phyloP scores from a whole-genome alignment of 53 echinoderm and acorn worm species.

The Apostichopus leukothele region DNA sequence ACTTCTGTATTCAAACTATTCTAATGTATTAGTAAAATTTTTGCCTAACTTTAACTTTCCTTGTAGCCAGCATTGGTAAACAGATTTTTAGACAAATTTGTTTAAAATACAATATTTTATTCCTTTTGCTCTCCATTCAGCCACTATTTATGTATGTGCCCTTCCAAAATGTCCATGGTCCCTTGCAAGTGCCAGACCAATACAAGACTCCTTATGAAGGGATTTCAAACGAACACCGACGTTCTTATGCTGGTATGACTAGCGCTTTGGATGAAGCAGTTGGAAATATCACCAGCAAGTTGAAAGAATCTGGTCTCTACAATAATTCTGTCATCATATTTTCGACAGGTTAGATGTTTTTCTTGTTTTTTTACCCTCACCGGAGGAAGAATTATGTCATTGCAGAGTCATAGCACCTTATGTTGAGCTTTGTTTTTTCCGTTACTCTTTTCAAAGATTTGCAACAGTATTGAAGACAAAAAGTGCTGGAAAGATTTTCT shows the following conservation, averaged over 20 bases:
- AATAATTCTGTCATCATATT: constrained; percentile 89
- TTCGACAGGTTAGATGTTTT: constrained; percentile 74
- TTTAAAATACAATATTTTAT: neutral
- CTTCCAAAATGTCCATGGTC: constrained; percentile 84
- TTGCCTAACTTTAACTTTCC: too few relatives aligned
- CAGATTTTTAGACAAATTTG: too few relatives aligned
- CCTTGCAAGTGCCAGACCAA: constrained; percentile 64
- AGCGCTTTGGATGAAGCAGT: constrained; percentile 85
- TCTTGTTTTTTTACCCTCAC: too few relatives aligned
- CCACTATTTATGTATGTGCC: constrained; percentile 83
- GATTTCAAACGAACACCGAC: constrained; percentile 52
- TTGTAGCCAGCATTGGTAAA: too few relatives aligned
- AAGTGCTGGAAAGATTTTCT: too few relatives aligned
- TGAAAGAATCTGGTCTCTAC: constrained; percentile 64
- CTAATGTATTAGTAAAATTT: too few relatives aligned
- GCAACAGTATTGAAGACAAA: too few relatives aligned
- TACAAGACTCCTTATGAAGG: constrained; percentile 63
- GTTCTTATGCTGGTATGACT: constrained; percentile 76
- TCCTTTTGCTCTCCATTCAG: constrained; percentile 37
- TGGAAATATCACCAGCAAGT: constrained; percentile 72
- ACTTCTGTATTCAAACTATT: too few relatives aligned
- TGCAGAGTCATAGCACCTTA: too few relatives aligned
- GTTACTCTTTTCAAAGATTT: too few relatives aligned
- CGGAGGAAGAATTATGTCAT: too few relatives aligned
- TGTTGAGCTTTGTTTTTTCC: too few relatives aligned